phyloP scores from a whole-genome alignment of 1,140 invertebrate genomes.

The Procambarus clarkii region DNA sequence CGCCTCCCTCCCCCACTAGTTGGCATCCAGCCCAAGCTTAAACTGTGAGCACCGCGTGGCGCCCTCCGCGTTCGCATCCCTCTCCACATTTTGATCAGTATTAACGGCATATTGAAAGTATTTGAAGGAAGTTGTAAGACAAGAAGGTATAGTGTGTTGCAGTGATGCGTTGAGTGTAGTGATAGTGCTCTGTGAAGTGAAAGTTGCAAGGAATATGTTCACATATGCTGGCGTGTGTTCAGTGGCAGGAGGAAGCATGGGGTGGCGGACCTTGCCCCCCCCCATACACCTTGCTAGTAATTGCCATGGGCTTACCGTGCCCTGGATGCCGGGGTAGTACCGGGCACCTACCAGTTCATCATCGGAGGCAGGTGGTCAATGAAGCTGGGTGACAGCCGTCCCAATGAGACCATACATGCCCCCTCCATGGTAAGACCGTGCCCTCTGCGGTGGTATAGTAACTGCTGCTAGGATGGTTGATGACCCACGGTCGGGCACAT shows the following conservation, averaged over 20 bases:
- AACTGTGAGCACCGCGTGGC: conserved; percentile 36
- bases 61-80: neutral
- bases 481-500: conserved; percentile 13
- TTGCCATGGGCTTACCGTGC: neutral
- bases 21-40: conserved; percentile 5
- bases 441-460: neutral
- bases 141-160: conserved; percentile 20
- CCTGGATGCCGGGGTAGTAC: neutral
- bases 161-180: neutral
- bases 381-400: neutral
- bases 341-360: neutral
- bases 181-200: neutral
- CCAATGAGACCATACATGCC: neutral
- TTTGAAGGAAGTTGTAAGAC: neutral
- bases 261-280: neutral
- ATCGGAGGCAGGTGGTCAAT: neutral
- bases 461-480: neutral
- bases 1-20: neutral
- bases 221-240: conserved; percentile 4
- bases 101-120: neutral
- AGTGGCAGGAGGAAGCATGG: neutral
- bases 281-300: no score
- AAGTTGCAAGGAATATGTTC: neutral
- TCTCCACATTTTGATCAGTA: neutral
- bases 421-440: conserved; percentile 27